A percentile compares a stretch with the other conserved stretches of the same genome.
Conservation (phyloP, 2,113 vertebrate species). For the Catharus fuscescens region DNA sequence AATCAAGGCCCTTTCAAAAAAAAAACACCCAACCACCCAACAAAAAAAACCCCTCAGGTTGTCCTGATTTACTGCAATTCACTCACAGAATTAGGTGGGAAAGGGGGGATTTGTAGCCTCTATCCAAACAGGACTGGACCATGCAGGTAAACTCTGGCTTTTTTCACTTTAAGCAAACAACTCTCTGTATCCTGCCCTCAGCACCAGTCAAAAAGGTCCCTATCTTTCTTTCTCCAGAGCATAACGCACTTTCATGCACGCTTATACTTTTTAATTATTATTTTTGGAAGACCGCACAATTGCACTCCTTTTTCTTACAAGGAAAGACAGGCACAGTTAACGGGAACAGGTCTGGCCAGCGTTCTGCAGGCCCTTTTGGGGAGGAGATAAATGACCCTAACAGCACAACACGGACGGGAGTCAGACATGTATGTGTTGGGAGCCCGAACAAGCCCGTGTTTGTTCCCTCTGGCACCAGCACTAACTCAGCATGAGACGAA, state of each 20-base stretch:
- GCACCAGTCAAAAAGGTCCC: conserved; percentile 54
- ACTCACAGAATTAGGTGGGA: not conserved
- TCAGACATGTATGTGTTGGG: not conserved
- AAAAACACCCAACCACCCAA: not conserved
- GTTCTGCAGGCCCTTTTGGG: conserved; percentile 63
- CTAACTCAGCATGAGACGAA: not conserved
- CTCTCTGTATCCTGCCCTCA: not conserved
- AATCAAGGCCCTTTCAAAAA: not conserved
- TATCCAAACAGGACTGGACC: conserved; percentile 13
- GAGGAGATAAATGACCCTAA: conserved; percentile 1
- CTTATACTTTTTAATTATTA: conserved; percentile 59
- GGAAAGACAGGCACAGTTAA: conserved; percentile 46
- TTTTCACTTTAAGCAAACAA: conserved; percentile 61
- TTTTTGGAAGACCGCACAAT: conserved; percentile 33
- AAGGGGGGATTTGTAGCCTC: conserved; percentile 18
- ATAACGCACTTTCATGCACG: not conserved
- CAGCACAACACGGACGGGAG: not conserved
- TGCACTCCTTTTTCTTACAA: conserved; percentile 50
- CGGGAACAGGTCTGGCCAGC: conserved; percentile 64
- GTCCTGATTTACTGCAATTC: conserved; percentile 40
- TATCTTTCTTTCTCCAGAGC: conserved; percentile 48
- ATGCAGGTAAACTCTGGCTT: conserved; percentile 63
- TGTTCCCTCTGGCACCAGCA: conserved; percentile 3
- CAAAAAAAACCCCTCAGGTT: not conserved
- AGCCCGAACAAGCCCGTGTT: conserved; percentile 3